Evolutionary conservation across 2,888 invertebrate species (phyloP), one percentile per base, ranked within the genome.

Genomic region (Apantesis nais): DNA sequence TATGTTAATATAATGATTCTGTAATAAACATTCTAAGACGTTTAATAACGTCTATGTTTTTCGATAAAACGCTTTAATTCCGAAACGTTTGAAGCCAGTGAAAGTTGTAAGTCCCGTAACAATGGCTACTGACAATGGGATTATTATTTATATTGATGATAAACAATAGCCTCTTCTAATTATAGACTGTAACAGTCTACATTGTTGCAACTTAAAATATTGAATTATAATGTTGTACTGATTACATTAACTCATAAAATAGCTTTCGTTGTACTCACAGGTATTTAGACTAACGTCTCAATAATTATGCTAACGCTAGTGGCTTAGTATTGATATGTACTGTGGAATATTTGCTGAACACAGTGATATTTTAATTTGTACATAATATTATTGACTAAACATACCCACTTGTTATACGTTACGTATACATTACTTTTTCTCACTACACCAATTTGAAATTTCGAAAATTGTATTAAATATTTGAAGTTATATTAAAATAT

Each of bases 101-200:
- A 80, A 80, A 80, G 80, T 66, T 0, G 62, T 72, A n/a, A 12
- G 12, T 31, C 67, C 14, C 22, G 31, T 44, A 62, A 80, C 78
- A 76, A 74, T 68, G 74, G n/a, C 41, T 34, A 76, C 71, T 74
- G 74, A 82, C 80, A 82, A 78, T 82, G 52, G 77, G 37, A 72
- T 72, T 73, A 73, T 72, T 73, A 73, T 74, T 73, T 77, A 80
- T 80, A 71, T 67, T 63, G 39, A 55, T 64, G n/a, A 29, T 62
- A 77, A 62, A 82, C 75, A 76, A 83, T 78, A 66, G 67, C 66
- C 63, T 44, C n/a, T 22, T 52, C 34, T 72, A 74, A 79, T 77
- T 68, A 73, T 60, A 39, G 19, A 1, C 39, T 65, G 67, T 67
- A 60, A 66, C 44, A 16, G 39, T 71, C 34, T 31, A 61, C 39